phyloP scores from a whole-genome alignment of 2,888 invertebrate species.

The Selenia dentaria region DNA sequence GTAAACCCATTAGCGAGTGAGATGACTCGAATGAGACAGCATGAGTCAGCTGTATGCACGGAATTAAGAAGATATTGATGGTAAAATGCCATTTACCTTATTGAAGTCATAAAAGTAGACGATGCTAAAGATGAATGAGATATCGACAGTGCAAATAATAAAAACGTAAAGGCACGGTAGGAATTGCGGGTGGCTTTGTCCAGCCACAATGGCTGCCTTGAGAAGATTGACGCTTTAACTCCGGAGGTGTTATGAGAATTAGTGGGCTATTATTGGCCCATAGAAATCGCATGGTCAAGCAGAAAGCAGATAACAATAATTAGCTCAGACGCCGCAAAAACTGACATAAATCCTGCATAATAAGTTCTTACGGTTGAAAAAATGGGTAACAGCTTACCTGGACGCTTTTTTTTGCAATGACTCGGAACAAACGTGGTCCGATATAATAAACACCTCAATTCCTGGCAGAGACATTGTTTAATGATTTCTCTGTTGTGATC shows the following conservation, averaged over 20 bases:
- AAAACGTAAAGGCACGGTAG: conserved; percentile 75
- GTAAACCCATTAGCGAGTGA: conserved; percentile 50
- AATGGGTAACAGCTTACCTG: conserved; percentile 74
- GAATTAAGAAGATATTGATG: conserved; percentile 7
- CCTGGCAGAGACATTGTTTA: conserved; percentile 81
- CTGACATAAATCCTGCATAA: conserved; percentile 84
- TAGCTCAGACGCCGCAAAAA: conserved; percentile 80
- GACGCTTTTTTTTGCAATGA: conserved; percentile 69
- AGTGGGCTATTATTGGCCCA: conserved; percentile 79
- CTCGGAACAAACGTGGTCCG: conserved; percentile 66
- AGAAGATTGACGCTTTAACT: conserved; percentile 75
- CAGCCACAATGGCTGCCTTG: conserved; percentile 60
- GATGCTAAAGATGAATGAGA: conserved; percentile 68
- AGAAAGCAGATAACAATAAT: conserved; percentile 82
- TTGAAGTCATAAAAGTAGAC: conserved; percentile 46
- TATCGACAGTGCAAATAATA: conserved; percentile 69
- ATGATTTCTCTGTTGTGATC: conserved; percentile 82
- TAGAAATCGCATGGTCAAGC: conserved; percentile 77
- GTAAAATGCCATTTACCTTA: conserved; percentile 34
- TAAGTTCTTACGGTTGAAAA: conserved; percentile 74
- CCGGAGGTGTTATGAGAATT: conserved; percentile 81
- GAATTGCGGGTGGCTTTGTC: conserved; percentile 78
- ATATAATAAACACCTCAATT: conserved; percentile 84
- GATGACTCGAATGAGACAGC: conserved; percentile 33
- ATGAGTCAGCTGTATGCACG: conserved; percentile 12